Percentiles rank a stretch among this genome's conserved stretches.
These are phyloP conservation scores for Medauroidea extradentata DNA, from an alignment of 1,140 invertebrate genomes.

Conservation along the genomic window DNA sequence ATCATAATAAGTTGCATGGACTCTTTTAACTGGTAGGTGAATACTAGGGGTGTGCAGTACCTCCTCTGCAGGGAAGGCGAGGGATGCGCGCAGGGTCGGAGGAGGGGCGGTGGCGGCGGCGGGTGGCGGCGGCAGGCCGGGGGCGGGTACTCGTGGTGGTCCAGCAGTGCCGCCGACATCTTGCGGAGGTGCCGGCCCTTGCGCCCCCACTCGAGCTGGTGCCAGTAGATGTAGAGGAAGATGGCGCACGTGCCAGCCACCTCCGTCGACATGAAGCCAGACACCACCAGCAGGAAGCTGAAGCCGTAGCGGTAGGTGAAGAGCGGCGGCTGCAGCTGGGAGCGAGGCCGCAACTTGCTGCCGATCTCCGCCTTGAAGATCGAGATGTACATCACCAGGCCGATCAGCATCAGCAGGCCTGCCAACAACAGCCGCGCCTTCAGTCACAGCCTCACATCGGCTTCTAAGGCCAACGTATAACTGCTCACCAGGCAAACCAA, in stretches of 20 bases:
- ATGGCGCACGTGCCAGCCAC: slow-evolving; percentile 79
- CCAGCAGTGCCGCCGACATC: not conserved
- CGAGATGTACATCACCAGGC: slow-evolving; percentile 88
- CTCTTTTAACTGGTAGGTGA: too few relatives aligned
- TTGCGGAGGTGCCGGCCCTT: slow-evolving; percentile 6
- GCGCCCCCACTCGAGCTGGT: slow-evolving; percentile 45
- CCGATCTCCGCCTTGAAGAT: slow-evolving; percentile 87
- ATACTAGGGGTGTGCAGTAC: too few relatives aligned
- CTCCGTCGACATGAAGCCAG: slow-evolving; percentile 77
- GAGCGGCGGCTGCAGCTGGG: slow-evolving; percentile 66
- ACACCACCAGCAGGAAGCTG: slow-evolving; percentile 75
- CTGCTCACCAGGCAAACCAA: too few relatives aligned
- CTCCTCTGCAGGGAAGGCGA: too few relatives aligned
- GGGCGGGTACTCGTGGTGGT: too few relatives aligned
- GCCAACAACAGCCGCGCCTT: too few relatives aligned
- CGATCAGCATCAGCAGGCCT: slow-evolving; percentile 84
- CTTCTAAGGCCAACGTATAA: too few relatives aligned
- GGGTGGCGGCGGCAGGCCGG: not conserved
- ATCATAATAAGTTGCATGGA: too few relatives aligned
- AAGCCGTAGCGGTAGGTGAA: slow-evolving; percentile 85
- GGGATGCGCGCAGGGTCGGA: not conserved
- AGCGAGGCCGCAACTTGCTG: slow-evolving; percentile 73
- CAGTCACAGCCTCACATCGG: too few relatives aligned
- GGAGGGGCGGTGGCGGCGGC: not conserved
- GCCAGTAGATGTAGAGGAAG: slow-evolving; percentile 76